phyloP scores from a whole-genome alignment of 1,140 invertebrate species.

The Neoseiulus cucumeris region DNA sequence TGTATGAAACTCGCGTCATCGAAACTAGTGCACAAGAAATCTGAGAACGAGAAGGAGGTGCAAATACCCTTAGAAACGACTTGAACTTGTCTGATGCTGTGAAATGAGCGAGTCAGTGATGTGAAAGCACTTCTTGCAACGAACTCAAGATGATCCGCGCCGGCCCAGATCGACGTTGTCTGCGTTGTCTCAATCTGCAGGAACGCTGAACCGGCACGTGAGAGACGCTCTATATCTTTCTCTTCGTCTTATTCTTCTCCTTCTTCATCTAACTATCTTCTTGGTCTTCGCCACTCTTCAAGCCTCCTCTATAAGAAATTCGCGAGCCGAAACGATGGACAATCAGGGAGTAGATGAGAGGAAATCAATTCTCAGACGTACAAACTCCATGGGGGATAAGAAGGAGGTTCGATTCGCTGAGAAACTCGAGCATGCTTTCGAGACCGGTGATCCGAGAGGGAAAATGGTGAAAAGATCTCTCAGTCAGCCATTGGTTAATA shows the following conservation, averaged over 20 bases:
- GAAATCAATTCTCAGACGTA: background rate
- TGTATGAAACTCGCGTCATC: too few relatives aligned
- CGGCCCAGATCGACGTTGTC: too few relatives aligned
- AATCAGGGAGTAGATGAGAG: background rate
- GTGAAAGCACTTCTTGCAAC: too few relatives aligned
- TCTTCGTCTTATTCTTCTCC: background rate
- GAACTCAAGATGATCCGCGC: too few relatives aligned
- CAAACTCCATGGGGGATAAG: slow-evolving; percentile 2
- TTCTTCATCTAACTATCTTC: background rate
- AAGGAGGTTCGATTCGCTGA: slow-evolving; percentile 3
- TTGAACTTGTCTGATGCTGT: too few relatives aligned
- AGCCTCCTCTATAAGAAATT: background rate
- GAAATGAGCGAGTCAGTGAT: too few relatives aligned
- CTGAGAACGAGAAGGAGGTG: too few relatives aligned
- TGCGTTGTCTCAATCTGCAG: too few relatives aligned
- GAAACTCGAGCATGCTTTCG: background rate
- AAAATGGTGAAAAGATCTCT: background rate
- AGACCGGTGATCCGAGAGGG: background rate
- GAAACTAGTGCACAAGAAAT: too few relatives aligned
- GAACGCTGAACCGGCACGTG: background rate
- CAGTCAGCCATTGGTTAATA: background rate
- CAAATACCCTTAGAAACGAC: too few relatives aligned
- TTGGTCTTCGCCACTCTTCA: background rate
- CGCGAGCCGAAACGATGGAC: background rate
- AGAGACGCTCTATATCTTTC: background rate